phyloP scores from a whole-genome alignment of 2,797 vertebrate species.

The Chromobotia macracanthus region DNA sequence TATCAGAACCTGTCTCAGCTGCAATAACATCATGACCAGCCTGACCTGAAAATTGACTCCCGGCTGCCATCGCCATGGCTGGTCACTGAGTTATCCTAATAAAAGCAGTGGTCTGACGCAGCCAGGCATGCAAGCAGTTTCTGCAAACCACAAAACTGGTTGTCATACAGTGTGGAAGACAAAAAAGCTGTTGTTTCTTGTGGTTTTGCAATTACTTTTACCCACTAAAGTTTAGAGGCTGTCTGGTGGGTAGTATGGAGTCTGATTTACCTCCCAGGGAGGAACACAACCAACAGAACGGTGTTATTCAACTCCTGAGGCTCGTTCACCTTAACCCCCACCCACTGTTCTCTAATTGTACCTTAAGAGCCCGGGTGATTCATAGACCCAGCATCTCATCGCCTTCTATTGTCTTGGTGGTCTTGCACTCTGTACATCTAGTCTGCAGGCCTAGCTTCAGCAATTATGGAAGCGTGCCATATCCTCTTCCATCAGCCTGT shows the following conservation, averaged over 20 bases:
- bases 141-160: conserved; percentile 34
- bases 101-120: conserved; percentile 33
- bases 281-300: neutral
- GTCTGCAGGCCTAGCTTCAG: conserved; percentile 62
- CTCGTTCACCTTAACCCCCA: conserved; percentile 52
- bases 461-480: conserved; percentile 60
- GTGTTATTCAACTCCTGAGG: neutral
- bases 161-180: conserved; percentile 12
- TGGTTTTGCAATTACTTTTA: conserved; percentile 16
- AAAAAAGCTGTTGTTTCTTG: conserved; percentile 20
- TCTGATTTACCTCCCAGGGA: neutral
- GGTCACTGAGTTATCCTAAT: conserved; percentile 26
- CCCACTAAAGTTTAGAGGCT: conserved; percentile 1
- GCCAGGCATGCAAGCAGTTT: conserved; percentile 9
- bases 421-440: conserved; percentile 64
- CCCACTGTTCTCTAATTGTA: conserved; percentile 54
- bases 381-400: conserved; percentile 44
- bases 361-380: conserved; percentile 57
- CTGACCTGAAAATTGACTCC: conserved; percentile 16
- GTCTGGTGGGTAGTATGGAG: neutral
- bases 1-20: neutral
- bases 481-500: conserved; percentile 62
- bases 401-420: conserved; percentile 52
- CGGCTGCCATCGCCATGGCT: neutral
- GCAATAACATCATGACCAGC: neutral